Base-by-base conservation (phyloP, 2,113 vertebrate species). In the Heliornis fulica region DNA sequence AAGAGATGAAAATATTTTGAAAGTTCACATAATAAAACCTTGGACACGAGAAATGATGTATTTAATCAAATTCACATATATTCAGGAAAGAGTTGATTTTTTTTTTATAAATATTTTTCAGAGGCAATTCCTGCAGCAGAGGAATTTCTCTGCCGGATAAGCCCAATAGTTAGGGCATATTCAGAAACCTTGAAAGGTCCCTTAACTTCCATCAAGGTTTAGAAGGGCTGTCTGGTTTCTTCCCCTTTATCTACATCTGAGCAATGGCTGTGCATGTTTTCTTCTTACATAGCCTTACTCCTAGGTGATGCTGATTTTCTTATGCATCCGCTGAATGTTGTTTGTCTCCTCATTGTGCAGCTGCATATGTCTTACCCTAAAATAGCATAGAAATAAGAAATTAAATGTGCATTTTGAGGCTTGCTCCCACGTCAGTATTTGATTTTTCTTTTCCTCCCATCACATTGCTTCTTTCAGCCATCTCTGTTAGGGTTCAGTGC, bases 231-330 rank as follows among this genome's bases (percentile, higher is more conserved):
- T 25, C 43, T 92, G 31, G 9, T 20, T 78, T 78, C 5, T 65
- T 84, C 26, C 7, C 12, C 31, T 72, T 63, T 77, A 46, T 61
- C 31, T 65, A 41, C 29, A 56, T 13, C 22, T 90, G 48, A 41
- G 26, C 41, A 77, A 65, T 3, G 3, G 5, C 28, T 69, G 48
- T 45, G 13, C 19, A 38, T 25, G 26, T 64, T 77, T 81, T 64
- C 64, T 31, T 57, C 23, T 72, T 64, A 28, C 10, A 13, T 8
- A 68, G 6, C 25, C 15, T 41, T 45, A 81, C 10, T 81, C 31
- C 53, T 57, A 34, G 7, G 13, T 9, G 2, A 34, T 45, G 31
- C 0, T 0, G 16, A 10, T 81, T 77, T 86, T 83, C 25, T 36
- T 32, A 36, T 66, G 38, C 40, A 57, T 53, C 63, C 68, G 15